Percentiles rank a stretch among this genome's conserved stretches.
These are phyloP conservation scores for Pristionchus japonicus DNA, from an alignment of 2,888 invertebrate genomes.

Conservation along the genomic window DNA sequence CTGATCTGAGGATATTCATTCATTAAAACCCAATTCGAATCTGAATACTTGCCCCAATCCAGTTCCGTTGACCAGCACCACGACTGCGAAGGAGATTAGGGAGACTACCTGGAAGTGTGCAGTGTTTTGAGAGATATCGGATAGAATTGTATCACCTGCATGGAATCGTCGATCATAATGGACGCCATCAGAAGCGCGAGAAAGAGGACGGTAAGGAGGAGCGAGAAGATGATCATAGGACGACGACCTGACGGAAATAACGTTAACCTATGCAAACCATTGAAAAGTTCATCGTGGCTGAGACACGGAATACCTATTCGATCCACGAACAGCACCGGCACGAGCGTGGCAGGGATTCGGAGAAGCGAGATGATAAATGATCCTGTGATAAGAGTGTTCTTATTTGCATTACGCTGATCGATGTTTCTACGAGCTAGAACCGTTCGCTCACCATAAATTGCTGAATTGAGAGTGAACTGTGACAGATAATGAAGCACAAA, in stretches of 20 bases:
- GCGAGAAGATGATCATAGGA: background rate
- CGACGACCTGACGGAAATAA: background rate
- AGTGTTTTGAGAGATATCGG: no score
- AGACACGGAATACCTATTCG: background rate
- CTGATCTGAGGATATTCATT: conserved; percentile 34
- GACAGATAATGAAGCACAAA: conserved; percentile 45
- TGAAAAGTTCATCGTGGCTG: no score
- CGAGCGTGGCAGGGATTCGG: conserved; percentile 58
- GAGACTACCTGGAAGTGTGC: background rate
- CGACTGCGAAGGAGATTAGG: conserved; percentile 48
- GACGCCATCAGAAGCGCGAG: background rate
- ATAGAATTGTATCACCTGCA: background rate
- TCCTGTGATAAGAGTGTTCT: background rate
- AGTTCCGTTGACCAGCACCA: conserved; percentile 51
- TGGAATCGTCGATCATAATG: background rate
- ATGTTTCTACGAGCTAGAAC: background rate
- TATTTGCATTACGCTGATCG: no score
- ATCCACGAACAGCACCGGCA: conserved; percentile 52
- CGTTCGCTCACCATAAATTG: background rate
- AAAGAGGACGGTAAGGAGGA: background rate
- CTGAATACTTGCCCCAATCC: conserved; percentile 43
- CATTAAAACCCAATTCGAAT: background rate
- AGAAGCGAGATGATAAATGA: conserved; percentile 50
- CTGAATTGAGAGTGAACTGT: conserved; percentile 52
- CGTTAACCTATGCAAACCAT: background rate